Evolutionary conservation across 2,797 vertebrate genomes (phyloP).

Genomic region (Melanotaenia parkinsoni): DNA sequence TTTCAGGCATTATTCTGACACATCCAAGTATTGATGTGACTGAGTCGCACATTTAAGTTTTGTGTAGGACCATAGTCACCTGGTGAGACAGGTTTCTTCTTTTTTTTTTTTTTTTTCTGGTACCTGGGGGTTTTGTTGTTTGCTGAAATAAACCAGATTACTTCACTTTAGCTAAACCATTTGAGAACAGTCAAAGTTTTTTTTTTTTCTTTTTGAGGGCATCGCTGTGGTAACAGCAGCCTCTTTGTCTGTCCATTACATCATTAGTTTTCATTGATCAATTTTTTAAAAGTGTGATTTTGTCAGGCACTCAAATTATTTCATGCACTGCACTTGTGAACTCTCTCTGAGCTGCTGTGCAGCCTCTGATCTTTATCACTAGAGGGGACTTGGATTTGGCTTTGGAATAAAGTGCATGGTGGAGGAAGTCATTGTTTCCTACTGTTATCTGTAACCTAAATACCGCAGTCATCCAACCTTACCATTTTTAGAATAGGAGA

Average conservation of each 20-base stretch:
- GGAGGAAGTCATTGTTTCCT: slow-evolving; percentile 8
- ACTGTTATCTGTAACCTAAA: not conserved
- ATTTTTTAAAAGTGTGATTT: slow-evolving; percentile 64
- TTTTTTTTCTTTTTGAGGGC: not conserved
- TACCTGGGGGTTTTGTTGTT: not conserved
- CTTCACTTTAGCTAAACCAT: not conserved
- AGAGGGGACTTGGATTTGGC: slow-evolving; percentile 16
- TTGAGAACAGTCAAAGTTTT: not conserved
- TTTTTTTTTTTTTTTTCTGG: not conserved
- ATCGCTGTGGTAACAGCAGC: not conserved
- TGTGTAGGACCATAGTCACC: too few relatives aligned
- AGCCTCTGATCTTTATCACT: slow-evolving; percentile 45
- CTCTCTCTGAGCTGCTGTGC: slow-evolving; percentile 26
- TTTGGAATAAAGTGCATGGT: slow-evolving; percentile 4
- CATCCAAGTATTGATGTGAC: not conserved
- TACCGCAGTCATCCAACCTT: slow-evolving; percentile 12
- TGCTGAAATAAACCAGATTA: not conserved
- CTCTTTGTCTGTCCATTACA: slow-evolving; percentile 11
- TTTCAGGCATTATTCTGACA: too few relatives aligned
- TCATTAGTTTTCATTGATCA: slow-evolving; percentile 57
- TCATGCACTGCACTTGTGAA: slow-evolving; percentile 59
- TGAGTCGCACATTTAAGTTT: not conserved
- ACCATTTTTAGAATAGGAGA: slow-evolving; percentile 1
- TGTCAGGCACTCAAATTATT: slow-evolving; percentile 47
- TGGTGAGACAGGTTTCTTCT: too few relatives aligned